These are phyloP conservation scores for Halocynthia roretzi DNA, from an alignment of 23 tunicate genomes.

Conservation along the genomic window DNA sequence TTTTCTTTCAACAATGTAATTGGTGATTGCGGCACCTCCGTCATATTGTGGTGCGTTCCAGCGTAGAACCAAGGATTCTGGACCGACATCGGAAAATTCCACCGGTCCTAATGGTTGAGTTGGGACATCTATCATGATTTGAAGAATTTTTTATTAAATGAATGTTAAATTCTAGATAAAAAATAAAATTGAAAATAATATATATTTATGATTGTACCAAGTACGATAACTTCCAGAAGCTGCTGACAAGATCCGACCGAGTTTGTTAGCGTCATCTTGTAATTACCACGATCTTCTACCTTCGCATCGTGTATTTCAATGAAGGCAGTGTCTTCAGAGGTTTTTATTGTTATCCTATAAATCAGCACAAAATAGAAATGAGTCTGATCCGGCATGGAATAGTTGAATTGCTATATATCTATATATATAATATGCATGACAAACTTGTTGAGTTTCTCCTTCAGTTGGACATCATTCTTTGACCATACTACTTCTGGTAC, in stretches of 20 bases:
- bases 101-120: slow-evolving; percentile 71
- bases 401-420: too few relatives aligned
- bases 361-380: too few relatives aligned
- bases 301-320: slow-evolving; percentile 68
- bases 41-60: slow-evolving; percentile 82
- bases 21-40: slow-evolving; percentile 87
- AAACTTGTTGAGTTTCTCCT: slow-evolving; percentile 30
- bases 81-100: slow-evolving; percentile 45
- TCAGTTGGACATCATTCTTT: slow-evolving; percentile 30
- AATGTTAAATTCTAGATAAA: not conserved
- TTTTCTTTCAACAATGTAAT: slow-evolving; percentile 86
- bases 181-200: not conserved
- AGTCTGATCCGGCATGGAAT: too few relatives aligned
- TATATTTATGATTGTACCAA: not conserved
- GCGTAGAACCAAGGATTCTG: slow-evolving; percentile 39
- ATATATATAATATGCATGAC: too few relatives aligned
- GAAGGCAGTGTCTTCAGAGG: not conserved
- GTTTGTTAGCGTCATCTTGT: slow-evolving; percentile 49
- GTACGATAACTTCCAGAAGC: slow-evolving; percentile 42
- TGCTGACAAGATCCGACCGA: slow-evolving; percentile 38
- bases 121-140: slow-evolving; percentile 48
- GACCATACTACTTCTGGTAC: slow-evolving; percentile 52
- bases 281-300: slow-evolving; percentile 66
- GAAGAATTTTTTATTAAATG: not conserved
- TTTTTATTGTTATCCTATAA: slow-evolving; percentile 29